Conservation (phyloP, 2,888 invertebrate species). For the Polydrusus tereticollis region DNA sequence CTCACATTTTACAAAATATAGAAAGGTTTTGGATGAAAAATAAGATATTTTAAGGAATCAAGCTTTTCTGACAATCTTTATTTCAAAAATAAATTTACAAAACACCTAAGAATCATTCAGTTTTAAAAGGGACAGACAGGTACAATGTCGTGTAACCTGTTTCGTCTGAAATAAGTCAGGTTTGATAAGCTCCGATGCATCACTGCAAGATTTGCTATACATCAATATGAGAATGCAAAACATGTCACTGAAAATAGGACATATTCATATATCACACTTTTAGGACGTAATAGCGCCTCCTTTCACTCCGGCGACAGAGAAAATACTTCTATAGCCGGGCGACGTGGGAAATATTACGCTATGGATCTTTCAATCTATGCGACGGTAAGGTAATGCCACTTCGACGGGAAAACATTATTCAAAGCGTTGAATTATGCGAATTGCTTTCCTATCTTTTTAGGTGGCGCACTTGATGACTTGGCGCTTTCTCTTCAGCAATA, state of each 20-base stretch:
- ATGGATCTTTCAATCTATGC: constrained; percentile 48
- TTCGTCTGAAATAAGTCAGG: background rate
- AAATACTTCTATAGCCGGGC: constrained; percentile 38
- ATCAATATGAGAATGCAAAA: constrained; percentile 29
- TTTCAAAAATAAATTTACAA: too few relatives aligned
- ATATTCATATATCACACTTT: constrained; percentile 44
- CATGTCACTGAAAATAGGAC: constrained; percentile 35
- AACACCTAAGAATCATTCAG: too few relatives aligned
- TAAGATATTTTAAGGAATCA: too few relatives aligned
- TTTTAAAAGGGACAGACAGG: too few relatives aligned
- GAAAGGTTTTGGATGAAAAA: too few relatives aligned
- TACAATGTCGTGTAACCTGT: too few relatives aligned
- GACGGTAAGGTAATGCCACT: constrained; percentile 46
- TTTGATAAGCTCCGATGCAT: constrained; percentile 2
- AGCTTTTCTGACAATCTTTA: too few relatives aligned
- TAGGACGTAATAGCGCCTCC: constrained; percentile 25
- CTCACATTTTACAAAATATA: too few relatives aligned
- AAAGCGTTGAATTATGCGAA: constrained; percentile 49
- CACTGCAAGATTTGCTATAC: constrained; percentile 30
- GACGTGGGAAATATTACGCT: constrained; percentile 47
- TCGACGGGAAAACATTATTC: constrained; percentile 48
- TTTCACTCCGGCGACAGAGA: constrained; percentile 27
- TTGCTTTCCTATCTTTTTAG: constrained; percentile 46
- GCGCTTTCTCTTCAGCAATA: constrained; percentile 38
- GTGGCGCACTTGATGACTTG: constrained; percentile 46